Evolutionary conservation across 2,113 vertebrate genomes (phyloP), one percentile per base, ranked within the genome.

Genomic region (Heterotis niloticus): DNA sequence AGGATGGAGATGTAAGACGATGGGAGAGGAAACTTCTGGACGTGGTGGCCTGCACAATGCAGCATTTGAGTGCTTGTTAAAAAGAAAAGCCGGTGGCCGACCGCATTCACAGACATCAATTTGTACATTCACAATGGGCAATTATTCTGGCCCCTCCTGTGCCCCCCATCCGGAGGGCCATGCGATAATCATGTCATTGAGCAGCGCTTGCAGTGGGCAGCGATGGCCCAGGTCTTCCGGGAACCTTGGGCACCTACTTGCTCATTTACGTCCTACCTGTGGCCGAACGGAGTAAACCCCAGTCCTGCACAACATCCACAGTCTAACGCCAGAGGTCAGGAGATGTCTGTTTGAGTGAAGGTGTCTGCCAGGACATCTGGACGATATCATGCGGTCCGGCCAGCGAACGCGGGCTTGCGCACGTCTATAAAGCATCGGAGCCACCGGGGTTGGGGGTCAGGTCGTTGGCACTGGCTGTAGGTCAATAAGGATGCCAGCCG

Each of bases 101-200:
- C 64, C 80, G 72, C 68, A 28, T 85, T 85, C 80, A 85, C 64
- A 72, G 79, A 51, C 75, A 81, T 84, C 81, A 76, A 80, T 82
- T 51, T 20, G 79, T 24, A 74, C 66, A 82, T 78, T 81, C 78
- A 78, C 65, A 85, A 84, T 78, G 81, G 75, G 76, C 78, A 80
- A 82, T 82, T 78, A 82, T 82, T 78, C 67, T 75, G 68, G 34
- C n/a, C 24, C 51, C 69, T 69, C 66, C 44, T 79, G 82, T 69
- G 81, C 78, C 60, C 59, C 26, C 29, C 29, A 29, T 67, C 79
- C 29, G 28, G 13, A 79, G 72, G 72, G 77, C 28, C 62, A 66
- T 51, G 66, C 56, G 56, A 52, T 76, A 79, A 78, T 54, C 52
- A 54, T 10, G 23, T 11, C 77, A 23, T 10, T 69, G 11, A 56